Base-by-base conservation (phyloP, 1,140 invertebrate species). In the Calephelis nemesis region DNA sequence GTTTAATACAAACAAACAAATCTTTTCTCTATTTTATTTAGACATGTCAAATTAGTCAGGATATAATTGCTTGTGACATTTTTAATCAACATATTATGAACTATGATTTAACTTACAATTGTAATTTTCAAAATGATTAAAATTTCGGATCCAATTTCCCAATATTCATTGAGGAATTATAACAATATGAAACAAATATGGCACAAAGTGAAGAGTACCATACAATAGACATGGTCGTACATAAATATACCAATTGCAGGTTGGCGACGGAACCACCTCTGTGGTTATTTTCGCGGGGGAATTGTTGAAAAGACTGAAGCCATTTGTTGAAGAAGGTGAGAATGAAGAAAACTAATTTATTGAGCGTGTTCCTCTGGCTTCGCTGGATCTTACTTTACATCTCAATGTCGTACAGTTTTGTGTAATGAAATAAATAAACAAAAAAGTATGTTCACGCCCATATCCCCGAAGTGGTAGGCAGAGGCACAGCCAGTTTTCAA, bases 211-310 rank as follows among this genome's bases (percentile, higher is more conserved):
- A 19, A 6, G 13, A 45, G 19, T 13, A 40, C 52, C 15, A 5
- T 3, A 7, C 42, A 7, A 9, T 47, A 13, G 19, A 39, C 42
- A 15, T 45, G 42, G 10, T 15, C 0, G 4, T 58, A 58, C 15
- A 13, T 42, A 60, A 50, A 9, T 47, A 8, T 62, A 69, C 64
- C 48, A 8, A 12, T 74, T 77, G 19, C 79, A 98, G 97, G 97
- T 99, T 74, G 98, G 98, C 15, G 98, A 99, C 94, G 98, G 98
- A 39, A 99, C 98, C 19, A 99, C 98, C 0, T 98, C 96, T 74
- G 98, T 99, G 30, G 98, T 99, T 3, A 88, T 99, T 50, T 91
- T 99, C 62, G 97, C 99, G 62, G 98, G 97, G 8, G 98, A 99
- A 92, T 96, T 99, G 75, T 92, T 99, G 62, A 99, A 99, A 87